Percentiles rank a stretch among this genome's conserved stretches.
These are phyloP conservation scores for Spodoptera frugiperda DNA, from an alignment of 1,140 invertebrate species.

Conservation along the genomic window DNA sequence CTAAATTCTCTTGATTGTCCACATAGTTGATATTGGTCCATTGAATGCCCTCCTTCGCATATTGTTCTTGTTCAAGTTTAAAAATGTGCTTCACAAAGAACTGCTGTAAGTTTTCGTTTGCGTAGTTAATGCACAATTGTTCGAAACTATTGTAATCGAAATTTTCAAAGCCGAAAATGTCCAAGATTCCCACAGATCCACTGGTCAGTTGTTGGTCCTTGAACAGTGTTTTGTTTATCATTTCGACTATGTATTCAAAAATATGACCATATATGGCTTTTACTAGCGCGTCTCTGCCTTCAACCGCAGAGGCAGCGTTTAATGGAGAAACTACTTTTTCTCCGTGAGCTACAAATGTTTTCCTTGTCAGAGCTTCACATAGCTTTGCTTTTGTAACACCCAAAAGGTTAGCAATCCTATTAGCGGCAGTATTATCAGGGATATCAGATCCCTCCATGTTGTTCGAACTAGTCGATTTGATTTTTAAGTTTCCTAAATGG, in stretches of 20 bases:
- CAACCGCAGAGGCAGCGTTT: conserved; percentile 90
- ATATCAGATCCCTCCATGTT: conserved; percentile 95
- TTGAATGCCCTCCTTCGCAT: conserved; percentile 95
- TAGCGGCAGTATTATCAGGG: conserved; percentile 88
- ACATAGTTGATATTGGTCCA: conserved; percentile 97
- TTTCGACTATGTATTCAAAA: conserved; percentile 96
- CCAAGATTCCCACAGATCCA: conserved; percentile 95
- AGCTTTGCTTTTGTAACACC: conserved; percentile 90
- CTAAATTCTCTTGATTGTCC: conserved; percentile 96
- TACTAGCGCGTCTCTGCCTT: conserved; percentile 96
- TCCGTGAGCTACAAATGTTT: conserved; percentile 95
- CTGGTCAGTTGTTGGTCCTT: conserved; percentile 88
- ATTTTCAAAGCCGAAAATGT: conserved; percentile 99
- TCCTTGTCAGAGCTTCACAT: conserved; percentile 93
- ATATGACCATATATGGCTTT: conserved; percentile 97
- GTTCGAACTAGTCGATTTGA: conserved; percentile 90
- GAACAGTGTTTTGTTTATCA: conserved; percentile 96
- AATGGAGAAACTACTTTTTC: conserved; percentile 93
- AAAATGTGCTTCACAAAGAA: conserved; percentile 99
- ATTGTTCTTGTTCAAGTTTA: conserved; percentile 97
- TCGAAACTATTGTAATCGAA: conserved; percentile 97
- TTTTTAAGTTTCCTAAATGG: conserved; percentile 96
- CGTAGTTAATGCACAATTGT: conserved; percentile 98
- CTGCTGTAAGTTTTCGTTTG: conserved; percentile 98
- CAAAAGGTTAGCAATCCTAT: conserved; percentile 89